Base-by-base conservation (phyloP, 23 tunicate species). In the Trididemnum miniatum region DNA sequence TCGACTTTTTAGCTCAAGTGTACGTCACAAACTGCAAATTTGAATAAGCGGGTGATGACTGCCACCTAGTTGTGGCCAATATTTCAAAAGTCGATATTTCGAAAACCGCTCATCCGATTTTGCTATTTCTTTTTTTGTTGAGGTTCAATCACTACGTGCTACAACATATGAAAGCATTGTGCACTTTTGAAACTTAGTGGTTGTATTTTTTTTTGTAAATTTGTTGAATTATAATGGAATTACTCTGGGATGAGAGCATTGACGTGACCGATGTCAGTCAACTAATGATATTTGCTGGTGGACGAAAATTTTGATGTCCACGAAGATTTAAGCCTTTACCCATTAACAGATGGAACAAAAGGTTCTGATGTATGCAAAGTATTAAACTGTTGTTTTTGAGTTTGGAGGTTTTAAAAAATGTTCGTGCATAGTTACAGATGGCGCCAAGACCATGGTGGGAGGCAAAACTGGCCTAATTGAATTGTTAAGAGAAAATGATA, bases 381-480 rank as follows among this genome's bases (percentile, higher is more conserved):
- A 12, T 34, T 32, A n/a, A n/a, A n/a, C n/a, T 71, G 76, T 71
- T 71, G 76, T 31, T 71, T 71, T 26, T 23, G 76, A 71, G 76
- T 71, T 5, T 28, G 76, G 38, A 32, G 76, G 76, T 71, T 71
- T 28, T 71, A n/a, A n/a, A n/a, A n/a, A n/a, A n/a, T n/a, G n/a
- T n/a, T n/a, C n/a, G n/a, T n/a, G n/a, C n/a, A n/a, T 15, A 71
- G 38, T 26, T 28, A 71, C 76, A 7, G 76, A 71, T 71, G 27
- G 76, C 12, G 76, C 76, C 30, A 71, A 71, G 76, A 38, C 76
- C 76, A 71, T 71, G 76, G 76, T 71, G 38, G 76, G 38, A 71
- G 31, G 27, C 37, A 71, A 71, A 28, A 71, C 38, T 71, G 76
- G 31, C 31, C 76, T 28, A 28, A 38, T 71, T 26, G 38, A 38